Percentiles rank a stretch among this genome's conserved stretches.
Evolutionary conservation across 2,797 vertebrate species (phyloP).

Genomic region (Arnoldichthys spilopterus): DNA sequence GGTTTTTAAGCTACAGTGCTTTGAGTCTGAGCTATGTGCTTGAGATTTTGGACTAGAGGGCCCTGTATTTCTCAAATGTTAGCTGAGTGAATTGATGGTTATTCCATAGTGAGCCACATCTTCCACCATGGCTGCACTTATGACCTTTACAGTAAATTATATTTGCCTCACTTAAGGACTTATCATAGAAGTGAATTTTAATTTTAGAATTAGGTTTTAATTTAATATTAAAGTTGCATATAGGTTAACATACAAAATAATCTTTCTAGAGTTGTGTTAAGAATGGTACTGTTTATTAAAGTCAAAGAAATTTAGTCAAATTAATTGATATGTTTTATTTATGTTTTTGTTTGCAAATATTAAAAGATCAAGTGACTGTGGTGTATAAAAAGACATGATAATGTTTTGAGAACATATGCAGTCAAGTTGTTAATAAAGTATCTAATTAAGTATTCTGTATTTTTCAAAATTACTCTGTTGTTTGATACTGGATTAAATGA

Average conservation of each 20-base stretch:
- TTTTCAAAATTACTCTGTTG: background rate
- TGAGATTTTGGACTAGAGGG: background rate
- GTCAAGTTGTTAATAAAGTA: background rate
- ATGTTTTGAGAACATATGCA: background rate
- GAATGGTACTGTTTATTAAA: background rate
- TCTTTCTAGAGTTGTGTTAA: background rate
- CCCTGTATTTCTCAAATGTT: slow-evolving; percentile 1
- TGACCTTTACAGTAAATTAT: background rate
- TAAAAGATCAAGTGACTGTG: background rate
- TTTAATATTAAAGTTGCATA: background rate
- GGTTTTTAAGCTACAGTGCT: slow-evolving; percentile 11
- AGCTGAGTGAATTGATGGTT: background rate
- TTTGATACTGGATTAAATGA: slow-evolving; percentile 4
- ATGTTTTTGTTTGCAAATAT: background rate
- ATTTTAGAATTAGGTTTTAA: slow-evolving; percentile 4
- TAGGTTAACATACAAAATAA: background rate
- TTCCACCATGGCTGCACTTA: background rate
- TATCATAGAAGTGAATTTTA: background rate
- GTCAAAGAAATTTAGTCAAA: background rate
- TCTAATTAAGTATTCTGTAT: background rate
- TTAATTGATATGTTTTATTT: slow-evolving; percentile 25
- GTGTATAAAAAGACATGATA: background rate
- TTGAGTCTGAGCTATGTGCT: background rate
- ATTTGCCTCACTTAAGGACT: background rate
- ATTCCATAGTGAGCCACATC: background rate